Base-by-base conservation (phyloP, 2,113 vertebrate species). In the Coreoperca whiteheadi region DNA sequence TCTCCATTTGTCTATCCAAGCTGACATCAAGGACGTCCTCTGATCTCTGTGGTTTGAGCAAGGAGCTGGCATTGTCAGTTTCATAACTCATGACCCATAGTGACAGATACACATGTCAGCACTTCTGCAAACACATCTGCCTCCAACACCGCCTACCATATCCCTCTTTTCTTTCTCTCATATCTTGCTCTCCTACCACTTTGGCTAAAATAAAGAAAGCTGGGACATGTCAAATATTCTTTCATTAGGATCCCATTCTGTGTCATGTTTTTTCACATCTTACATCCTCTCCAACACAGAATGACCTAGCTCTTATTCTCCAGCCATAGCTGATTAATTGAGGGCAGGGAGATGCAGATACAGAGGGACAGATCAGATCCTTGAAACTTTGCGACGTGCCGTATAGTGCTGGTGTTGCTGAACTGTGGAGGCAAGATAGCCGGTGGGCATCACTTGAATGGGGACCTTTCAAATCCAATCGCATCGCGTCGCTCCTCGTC, bases 381-480 rank as follows among this genome's bases (percentile, higher is more conserved):
- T 75, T 87, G 74, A 89, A 93, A 93, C 86, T 89, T 90, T 77
- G 39, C 53, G 6, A 74, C 74, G 53, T 66, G 76, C 61, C 51
- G 59, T 66, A 79, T 64, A 67, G 51, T 79, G 87, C 89, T 91
- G 87, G 90, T 94, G 86, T 86, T 89, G 88, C 92, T 93, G 86
- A 94, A 93, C 93, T 94, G 91, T 89, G 88, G 92, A 93, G 76
- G 86, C 83, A 83, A 94, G 91, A 94, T 89, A 87, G 92, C 92
- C 93, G 65, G 74, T 70, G 93, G 94, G 92, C 90, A 90, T 41
- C 83, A 81, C 91, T 91, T 74, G 82, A 88, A 94, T 82, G 90
- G 92, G 92, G 92, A 95, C 95, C 94, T 96, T 96, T 96, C 94
- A 94, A 95, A 96, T 95, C 88, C 89, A 88, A 95, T 95, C 78